Evolutionary conservation across 2,888 invertebrate genomes (phyloP).

Genomic region (Dicycla oo): DNA sequence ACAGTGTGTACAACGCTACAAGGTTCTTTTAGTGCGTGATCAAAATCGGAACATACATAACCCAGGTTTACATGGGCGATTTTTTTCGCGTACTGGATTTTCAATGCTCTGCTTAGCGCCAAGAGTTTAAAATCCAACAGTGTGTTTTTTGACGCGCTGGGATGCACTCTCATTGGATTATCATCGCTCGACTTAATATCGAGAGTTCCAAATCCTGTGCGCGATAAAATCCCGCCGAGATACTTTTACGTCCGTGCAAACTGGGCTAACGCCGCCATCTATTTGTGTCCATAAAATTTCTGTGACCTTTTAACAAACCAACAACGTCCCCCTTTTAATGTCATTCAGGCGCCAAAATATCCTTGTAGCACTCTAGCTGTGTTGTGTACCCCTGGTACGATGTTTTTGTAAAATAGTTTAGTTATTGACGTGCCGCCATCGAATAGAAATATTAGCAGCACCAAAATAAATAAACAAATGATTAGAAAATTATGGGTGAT

Average conservation of each 20-base stretch:
- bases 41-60: too few species aligned
- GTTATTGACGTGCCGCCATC: background rate
- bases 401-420: constrained; percentile 4
- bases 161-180: too few species aligned
- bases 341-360: background rate
- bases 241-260: too few species aligned
- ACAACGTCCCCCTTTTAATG: too few species aligned
- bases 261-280: background rate
- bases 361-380: background rate
- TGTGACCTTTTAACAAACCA: background rate
- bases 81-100: too few species aligned
- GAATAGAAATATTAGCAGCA: background rate
- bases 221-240: too few species aligned
- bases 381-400: background rate
- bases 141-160: too few species aligned
- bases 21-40: background rate
- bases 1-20: background rate
- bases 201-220: too few species aligned
- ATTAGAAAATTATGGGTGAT: background rate
- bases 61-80: too few species aligned
- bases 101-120: too few species aligned
- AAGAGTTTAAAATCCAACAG: too few species aligned
- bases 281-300: background rate
- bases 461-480: constrained; percentile 1
- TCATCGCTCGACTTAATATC: too few species aligned